Percentiles rank a stretch among this genome's conserved stretches.
Conservation (phyloP, 2,797 vertebrate genomes). For the Trichosurus vulpecula region DNA sequence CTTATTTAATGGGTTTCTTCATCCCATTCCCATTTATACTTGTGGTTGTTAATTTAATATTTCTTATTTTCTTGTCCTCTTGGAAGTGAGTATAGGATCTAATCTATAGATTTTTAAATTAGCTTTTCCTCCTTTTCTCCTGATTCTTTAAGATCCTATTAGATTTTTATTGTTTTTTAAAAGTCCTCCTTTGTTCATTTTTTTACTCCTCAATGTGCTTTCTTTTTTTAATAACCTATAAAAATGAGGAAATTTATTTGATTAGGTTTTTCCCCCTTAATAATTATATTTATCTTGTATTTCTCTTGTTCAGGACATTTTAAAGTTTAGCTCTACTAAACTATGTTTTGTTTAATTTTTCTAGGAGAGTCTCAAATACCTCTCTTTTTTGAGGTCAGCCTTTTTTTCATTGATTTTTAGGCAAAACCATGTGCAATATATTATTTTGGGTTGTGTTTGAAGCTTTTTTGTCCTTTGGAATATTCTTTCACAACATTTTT, state of each 20-base stretch:
- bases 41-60: background rate
- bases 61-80: background rate
- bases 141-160: background rate
- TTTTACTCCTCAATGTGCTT: background rate
- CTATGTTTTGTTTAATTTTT: background rate
- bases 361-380: background rate
- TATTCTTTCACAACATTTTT: background rate
- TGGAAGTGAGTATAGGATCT: background rate
- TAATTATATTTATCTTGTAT: background rate
- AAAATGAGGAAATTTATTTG: background rate
- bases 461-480: background rate
- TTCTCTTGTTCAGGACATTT: background rate
- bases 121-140: background rate
- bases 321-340: background rate
- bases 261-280: background rate
- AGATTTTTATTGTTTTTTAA: background rate
- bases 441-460: background rate
- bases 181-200: background rate
- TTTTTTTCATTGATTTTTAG: background rate
- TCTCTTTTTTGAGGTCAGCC: background rate
- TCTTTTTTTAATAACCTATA: background rate
- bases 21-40: background rate
- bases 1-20: background rate
- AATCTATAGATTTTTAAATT: background rate
- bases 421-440: background rate